These are phyloP conservation scores for Parapsyche elsis DNA, from an alignment of 1,140 invertebrate genomes.

Conservation along the genomic window DNA sequence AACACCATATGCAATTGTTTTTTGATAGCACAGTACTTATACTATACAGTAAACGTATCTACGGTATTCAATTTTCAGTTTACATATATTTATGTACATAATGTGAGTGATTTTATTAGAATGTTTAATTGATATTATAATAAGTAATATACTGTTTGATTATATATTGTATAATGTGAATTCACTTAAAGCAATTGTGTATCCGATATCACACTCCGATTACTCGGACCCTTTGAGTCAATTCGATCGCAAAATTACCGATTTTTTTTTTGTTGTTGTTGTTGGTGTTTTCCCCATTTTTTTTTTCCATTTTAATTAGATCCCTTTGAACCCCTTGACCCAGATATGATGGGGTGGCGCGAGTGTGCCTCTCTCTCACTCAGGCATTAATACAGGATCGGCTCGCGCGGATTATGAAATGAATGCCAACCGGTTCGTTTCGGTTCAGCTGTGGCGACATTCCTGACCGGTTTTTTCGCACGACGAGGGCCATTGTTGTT, in stretches of 20 bases:
- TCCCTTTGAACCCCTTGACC: background rate
- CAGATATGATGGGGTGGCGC: background rate
- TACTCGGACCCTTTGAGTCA: background rate
- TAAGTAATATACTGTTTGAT: too few species aligned
- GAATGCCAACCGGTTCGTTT: background rate
- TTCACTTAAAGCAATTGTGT: background rate
- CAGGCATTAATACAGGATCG: background rate
- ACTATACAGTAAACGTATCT: too few species aligned
- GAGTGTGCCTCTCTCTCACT: background rate
- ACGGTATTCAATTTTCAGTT: too few species aligned
- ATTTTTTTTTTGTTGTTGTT: background rate
- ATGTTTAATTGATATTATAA: too few species aligned
- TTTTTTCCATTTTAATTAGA: constrained; percentile 16
- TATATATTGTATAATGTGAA: background rate
- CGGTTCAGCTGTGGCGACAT: background rate
- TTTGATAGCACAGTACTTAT: too few species aligned
- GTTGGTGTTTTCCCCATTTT: background rate
- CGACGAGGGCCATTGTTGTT: constrained; percentile 52
- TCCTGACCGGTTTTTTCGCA: constrained; percentile 44
- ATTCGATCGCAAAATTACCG: constrained; percentile 3
- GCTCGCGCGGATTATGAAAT: background rate
- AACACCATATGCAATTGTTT: background rate
- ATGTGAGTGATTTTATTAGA: too few species aligned
- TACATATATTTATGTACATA: too few species aligned
- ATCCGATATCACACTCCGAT: background rate